Evolutionary conservation across 2,113 vertebrate species (phyloP), one percentile per base, ranked within the genome.

Genomic region (Apteryx mantelli): DNA sequence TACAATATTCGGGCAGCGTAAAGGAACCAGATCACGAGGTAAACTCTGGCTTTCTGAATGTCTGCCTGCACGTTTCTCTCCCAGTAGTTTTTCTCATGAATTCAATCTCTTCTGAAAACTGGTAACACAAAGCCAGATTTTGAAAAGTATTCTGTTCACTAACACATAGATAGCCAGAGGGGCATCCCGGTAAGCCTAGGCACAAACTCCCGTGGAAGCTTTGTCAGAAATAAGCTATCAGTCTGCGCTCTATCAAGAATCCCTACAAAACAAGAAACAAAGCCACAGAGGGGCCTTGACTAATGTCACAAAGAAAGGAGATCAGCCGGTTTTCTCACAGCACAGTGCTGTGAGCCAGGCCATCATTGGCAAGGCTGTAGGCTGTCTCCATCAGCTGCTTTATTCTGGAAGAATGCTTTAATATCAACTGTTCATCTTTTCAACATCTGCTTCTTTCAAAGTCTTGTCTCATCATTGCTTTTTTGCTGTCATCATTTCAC

Each of bases 391-490:
- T 79, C 0, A 1, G 16, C 46, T 65, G 69, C 77, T 79, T 93
- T 89, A 42, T 52, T 25, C 68, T 86, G 48, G 38, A 88, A 73
- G 18, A 85, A 53, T 18, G 42, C 36, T 78, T 95, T 85, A 40
- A 44, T 89, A 38, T 24, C 88, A 77, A 13, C 38, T 87, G 55
- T 86, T 95, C 61, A 91, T 82, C 68, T 87, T 95, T 70, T 50
- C 64, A 52, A 15, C 73, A 78, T 88, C 77, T 85, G 53, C 12
- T 94, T 93, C 64, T 95, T 96, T 95, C 71, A n/a, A 77, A 25
- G 61, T 74, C 22, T 96, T 76, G 36, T 94, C 56, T 94, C n/a
- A 40, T 93, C 44, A 86, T 74, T 66, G 63, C 64, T 32, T 84
- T 95, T 95, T 92, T 28, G 22, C 71, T 89, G 38, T 89, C 48